These are phyloP conservation scores for Lasioglossum pauxillum DNA, from an alignment of 2,888 invertebrate genomes.

Conservation along the genomic window DNA sequence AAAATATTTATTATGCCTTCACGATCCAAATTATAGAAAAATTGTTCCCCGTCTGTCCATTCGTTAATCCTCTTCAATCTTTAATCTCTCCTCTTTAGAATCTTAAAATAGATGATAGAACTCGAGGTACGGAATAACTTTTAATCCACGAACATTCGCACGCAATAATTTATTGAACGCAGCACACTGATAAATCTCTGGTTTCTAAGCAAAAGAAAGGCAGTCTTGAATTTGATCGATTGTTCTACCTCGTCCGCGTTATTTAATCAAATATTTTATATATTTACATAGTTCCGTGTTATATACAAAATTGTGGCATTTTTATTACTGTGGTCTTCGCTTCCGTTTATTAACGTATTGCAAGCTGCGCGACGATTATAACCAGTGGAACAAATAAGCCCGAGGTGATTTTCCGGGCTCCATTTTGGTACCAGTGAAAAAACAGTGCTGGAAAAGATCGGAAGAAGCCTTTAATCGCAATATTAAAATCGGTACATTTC, in stretches of 20 bases:
- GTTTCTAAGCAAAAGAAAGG: not conserved
- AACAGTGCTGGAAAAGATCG: conserved; percentile 81
- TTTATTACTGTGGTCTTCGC: not conserved
- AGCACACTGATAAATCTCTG: too few species aligned
- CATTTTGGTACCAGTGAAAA: conserved; percentile 80
- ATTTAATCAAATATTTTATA: not conserved
- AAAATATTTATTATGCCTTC: conserved; percentile 61
- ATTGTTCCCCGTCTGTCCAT: not conserved
- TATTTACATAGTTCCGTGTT: conserved; percentile 41
- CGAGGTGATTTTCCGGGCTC: conserved; percentile 26
- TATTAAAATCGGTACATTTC: conserved; percentile 55
- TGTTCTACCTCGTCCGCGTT: not conserved
- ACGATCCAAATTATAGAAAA: conserved; percentile 47
- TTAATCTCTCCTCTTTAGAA: too few species aligned
- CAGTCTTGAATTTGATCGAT: not conserved
- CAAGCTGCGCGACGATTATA: conserved; percentile 22
- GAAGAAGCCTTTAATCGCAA: conserved; percentile 71
- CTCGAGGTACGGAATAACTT: too few species aligned
- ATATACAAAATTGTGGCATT: conserved; percentile 24
- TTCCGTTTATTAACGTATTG: not conserved
- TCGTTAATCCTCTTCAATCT: not conserved
- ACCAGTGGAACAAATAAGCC: conserved; percentile 40
- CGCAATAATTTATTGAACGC: too few species aligned
- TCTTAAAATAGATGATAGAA: too few species aligned
- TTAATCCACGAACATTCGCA: too few species aligned